phyloP scores from a whole-genome alignment of 2,888 invertebrate genomes.

The Myathropa florea region DNA sequence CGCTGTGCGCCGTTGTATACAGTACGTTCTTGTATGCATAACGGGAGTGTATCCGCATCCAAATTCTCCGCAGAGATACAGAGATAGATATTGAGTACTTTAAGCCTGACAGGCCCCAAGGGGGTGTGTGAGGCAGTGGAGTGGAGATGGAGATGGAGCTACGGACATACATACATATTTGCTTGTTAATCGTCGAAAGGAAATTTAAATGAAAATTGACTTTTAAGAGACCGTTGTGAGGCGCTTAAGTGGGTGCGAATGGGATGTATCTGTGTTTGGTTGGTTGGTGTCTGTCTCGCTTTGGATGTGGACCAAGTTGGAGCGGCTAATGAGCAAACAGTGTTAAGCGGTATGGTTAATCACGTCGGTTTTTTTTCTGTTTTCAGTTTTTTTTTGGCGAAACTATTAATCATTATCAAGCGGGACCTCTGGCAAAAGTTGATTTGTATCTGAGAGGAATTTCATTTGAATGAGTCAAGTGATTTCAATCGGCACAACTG shows the following conservation, averaged over 20 bases:
- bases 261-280: neutral
- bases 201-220: conserved; percentile 5
- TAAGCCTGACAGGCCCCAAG: neutral
- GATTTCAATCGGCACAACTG: neutral
- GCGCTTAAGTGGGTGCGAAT: conserved; percentile 38
- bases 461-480: conserved; percentile 6
- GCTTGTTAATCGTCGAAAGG: conserved; percentile 13
- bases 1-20: too few species aligned
- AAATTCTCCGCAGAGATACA: neutral
- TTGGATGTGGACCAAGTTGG: neutral
- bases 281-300: neutral
- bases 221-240: neutral
- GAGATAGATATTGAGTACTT: too few species aligned
- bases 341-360: conserved; percentile 21
- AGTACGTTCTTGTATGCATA: neutral
- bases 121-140: neutral
- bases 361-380: neutral
- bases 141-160: neutral
- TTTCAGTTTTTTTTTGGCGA: neutral
- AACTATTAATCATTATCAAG: neutral
- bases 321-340: conserved; percentile 35
- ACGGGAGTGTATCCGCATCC: conserved; percentile 23
- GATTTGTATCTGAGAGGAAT: conserved; percentile 9
- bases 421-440: neutral
- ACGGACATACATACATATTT: neutral